These are phyloP conservation scores for Myioborus miniatus DNA, from an alignment of 2,797 vertebrate species.

Conservation along the genomic window DNA sequence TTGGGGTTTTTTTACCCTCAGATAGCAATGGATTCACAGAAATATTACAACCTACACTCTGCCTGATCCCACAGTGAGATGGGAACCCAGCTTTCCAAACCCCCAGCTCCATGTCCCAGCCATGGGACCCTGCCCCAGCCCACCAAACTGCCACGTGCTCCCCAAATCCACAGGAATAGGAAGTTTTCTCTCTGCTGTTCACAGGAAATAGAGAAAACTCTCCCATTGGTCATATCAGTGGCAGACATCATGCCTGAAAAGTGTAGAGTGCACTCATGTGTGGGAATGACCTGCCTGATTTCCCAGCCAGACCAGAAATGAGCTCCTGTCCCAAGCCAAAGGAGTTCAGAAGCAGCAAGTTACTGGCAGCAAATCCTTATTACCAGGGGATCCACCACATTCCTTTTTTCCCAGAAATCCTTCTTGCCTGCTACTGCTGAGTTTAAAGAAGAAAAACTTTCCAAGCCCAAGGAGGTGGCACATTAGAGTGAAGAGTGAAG, in stretches of 20 bases:
- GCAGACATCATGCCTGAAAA: neutral
- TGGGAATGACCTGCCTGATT: neutral
- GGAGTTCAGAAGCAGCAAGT: neutral
- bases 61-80: accelerated
- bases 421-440: neutral
- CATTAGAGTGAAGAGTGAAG: neutral
- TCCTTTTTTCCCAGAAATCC: neutral
- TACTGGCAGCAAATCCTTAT: neutral
- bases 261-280: accelerated
- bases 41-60: neutral
- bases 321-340: neutral
- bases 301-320: neutral
- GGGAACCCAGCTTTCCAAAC: neutral
- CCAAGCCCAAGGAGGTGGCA: neutral
- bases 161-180: neutral
- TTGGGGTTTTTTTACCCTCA: neutral
- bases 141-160: accelerated
- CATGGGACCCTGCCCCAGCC: accelerated
- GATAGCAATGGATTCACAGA: neutral
- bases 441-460: neutral
- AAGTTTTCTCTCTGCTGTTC: neutral
- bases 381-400: neutral
- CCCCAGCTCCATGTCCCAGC: neutral
- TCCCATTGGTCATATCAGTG: neutral
- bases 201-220: neutral